Evolutionary conservation across 2,797 vertebrate genomes (phyloP), one percentile per base, ranked within the genome.

Genomic region (Valencia hispanica): DNA sequence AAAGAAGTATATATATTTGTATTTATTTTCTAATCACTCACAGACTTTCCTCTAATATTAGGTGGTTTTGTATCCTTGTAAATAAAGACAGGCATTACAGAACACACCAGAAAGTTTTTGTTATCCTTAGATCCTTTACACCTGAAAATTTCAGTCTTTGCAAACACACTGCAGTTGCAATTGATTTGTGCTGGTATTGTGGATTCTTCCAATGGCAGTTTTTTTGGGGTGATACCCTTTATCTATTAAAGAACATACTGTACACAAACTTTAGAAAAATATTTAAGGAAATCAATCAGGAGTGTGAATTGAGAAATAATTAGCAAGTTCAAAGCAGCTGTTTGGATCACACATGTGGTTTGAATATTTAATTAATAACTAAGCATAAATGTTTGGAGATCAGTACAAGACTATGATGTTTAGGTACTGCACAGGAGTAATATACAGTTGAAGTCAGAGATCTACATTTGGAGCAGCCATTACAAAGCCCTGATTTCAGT

Each of bases 141-240:
- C 80, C 89, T 87, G 82, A 82, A 92, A 89, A 91, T 92, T 78
- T 80, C 79, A 87, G 74, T 75, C 78, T 80, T 75, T 83, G 84
- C 85, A 86, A 87, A 74, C 66, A 36, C 78, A 80, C 81, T 79
- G 72, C 79, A 83, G 80, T 77, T 83, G 78, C 84, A 82, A 92
- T 89, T 82, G 89, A 93, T 88, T 85, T 87, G 89, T 79, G 82
- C 87, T 61, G 74, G 59, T 74, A 72, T 74, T 86, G 90, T 91
- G 77, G 82, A 86, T 88, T 88, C 65, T 78, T 88, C 72, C 74
- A 75, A 76, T 45, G 51, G 84, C 80, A 84, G 70, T 83, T 68
- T 73, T 80, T 83, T 85, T 78, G 73, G 30, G 14, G 25, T 27
- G 71, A 83, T 73, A 50, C 65, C 83, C 70, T 59, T 63, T 77